phyloP scores from a whole-genome alignment of 1,140 invertebrate genomes.

The Listronotus bonariensis region DNA sequence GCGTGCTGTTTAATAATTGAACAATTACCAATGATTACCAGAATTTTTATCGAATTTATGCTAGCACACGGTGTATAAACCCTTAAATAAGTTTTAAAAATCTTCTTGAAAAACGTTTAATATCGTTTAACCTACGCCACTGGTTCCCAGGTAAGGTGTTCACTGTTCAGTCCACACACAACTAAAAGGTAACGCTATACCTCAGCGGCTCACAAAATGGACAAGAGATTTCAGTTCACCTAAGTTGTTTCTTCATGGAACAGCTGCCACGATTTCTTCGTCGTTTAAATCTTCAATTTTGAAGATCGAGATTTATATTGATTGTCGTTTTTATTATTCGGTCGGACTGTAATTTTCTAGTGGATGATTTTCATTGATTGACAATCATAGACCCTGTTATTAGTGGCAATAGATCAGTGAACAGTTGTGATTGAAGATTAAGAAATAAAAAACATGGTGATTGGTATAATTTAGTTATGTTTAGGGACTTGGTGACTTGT shows the following conservation, averaged over 20 bases:
- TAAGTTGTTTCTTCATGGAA: constrained; percentile 14
- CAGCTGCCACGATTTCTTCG: constrained; percentile 9
- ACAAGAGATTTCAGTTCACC: constrained; percentile 26
- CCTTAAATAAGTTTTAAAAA: too few species aligned
- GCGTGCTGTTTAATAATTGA: too few species aligned
- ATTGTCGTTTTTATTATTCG: constrained; percentile 2
- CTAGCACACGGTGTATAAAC: too few species aligned
- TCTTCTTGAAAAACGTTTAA: too few species aligned
- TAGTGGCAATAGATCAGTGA: neutral
- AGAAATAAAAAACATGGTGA: too few species aligned
- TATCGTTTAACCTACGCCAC: constrained; percentile 4
- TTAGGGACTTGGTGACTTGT: neutral
- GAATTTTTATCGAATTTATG: too few species aligned
- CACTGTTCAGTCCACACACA: constrained; percentile 12
- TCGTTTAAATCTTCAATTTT: constrained; percentile 8
- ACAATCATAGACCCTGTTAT: constrained; percentile 10
- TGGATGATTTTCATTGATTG: constrained; percentile 8
- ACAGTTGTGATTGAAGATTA: neutral
- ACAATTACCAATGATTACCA: too few species aligned
- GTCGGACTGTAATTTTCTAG: constrained; percentile 10
- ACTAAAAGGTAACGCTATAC: constrained; percentile 23
- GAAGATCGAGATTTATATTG: constrained; percentile 12
- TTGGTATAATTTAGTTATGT: neutral
- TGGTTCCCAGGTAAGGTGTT: constrained; percentile 21
- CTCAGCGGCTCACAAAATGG: constrained; percentile 22